A percentile compares a stretch with the other conserved stretches of the same genome.
Evolutionary conservation across 1,140 invertebrate species (phyloP).

Genomic region (Drosophila truncata): DNA sequence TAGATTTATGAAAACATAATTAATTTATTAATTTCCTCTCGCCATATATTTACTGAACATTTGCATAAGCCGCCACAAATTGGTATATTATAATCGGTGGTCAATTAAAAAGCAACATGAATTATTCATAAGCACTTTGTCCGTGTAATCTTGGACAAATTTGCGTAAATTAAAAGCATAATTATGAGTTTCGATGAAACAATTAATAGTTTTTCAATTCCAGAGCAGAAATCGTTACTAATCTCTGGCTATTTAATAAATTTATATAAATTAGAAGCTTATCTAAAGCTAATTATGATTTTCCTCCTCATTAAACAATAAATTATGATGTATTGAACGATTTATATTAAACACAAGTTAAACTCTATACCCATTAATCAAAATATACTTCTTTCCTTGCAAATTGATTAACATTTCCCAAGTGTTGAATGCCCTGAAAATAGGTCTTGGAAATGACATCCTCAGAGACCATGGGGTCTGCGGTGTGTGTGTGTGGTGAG

Average conservation of each 20-base stretch:
- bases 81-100: constrained; percentile 18
- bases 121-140: constrained; percentile 21
- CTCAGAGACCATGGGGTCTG: neutral
- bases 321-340: neutral
- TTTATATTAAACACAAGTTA: neutral
- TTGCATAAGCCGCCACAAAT: constrained; percentile 12
- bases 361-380: constrained; percentile 10
- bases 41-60: constrained; percentile 5
- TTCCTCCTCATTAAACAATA: neutral
- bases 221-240: neutral
- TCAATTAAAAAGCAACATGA: constrained; percentile 33
- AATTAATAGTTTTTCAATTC: neutral
- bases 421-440: constrained; percentile 21
- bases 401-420: constrained; percentile 39
- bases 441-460: constrained; percentile 25
- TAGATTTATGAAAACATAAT: constrained; percentile 10
- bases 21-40: constrained; percentile 19
- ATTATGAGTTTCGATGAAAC: neutral
- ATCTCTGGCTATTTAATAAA: neutral
- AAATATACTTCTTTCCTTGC: neutral
- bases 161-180: constrained; percentile 6
- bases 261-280: neutral
- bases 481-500: neutral
- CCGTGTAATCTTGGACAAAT: constrained; percentile 16
- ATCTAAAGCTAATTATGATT: neutral